Evolutionary conservation across 2,113 vertebrate genomes (phyloP).

Genomic region (Tragelaphus scriptus): DNA sequence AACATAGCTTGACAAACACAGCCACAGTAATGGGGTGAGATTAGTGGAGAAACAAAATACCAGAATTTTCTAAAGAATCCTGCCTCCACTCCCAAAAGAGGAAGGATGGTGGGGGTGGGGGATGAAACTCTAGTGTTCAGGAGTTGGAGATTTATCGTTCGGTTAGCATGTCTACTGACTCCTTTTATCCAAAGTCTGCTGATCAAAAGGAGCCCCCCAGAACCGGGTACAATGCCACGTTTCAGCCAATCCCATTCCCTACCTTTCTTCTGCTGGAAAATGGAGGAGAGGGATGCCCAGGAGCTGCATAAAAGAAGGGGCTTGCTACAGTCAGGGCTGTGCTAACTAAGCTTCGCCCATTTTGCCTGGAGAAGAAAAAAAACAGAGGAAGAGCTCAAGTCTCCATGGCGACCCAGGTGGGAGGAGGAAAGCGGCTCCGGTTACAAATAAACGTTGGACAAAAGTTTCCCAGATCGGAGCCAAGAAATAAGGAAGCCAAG

Average conservation of each 20-base stretch:
- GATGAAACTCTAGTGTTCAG: background rate
- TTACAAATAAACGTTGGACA: background rate
- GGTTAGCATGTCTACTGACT: background rate
- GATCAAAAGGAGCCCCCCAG: background rate
- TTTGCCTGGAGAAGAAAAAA: conserved; percentile 70
- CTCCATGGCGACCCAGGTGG: conserved; percentile 87
- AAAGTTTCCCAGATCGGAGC: conserved; percentile 59
- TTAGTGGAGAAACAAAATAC: conserved; percentile 13
- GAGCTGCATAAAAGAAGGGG: background rate
- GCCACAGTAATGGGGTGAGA: background rate
- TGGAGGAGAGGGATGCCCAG: background rate
- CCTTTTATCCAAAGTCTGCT: background rate
- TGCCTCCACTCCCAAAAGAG: background rate
- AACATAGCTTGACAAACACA: background rate
- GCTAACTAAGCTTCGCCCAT: conserved; percentile 76
- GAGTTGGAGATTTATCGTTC: background rate
- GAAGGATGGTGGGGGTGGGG: accelerated
- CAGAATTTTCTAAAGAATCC: conserved; percentile 58
- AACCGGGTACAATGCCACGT: background rate
- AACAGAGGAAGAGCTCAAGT: conserved; percentile 77
- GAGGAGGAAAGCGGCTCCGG: conserved; percentile 41
- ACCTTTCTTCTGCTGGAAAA: background rate
- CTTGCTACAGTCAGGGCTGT: background rate
- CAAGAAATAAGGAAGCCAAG: background rate
- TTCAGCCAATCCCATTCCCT: background rate